phyloP scores from a whole-genome alignment of 2,888 invertebrate genomes.

The Alviniconcha strummeri region DNA sequence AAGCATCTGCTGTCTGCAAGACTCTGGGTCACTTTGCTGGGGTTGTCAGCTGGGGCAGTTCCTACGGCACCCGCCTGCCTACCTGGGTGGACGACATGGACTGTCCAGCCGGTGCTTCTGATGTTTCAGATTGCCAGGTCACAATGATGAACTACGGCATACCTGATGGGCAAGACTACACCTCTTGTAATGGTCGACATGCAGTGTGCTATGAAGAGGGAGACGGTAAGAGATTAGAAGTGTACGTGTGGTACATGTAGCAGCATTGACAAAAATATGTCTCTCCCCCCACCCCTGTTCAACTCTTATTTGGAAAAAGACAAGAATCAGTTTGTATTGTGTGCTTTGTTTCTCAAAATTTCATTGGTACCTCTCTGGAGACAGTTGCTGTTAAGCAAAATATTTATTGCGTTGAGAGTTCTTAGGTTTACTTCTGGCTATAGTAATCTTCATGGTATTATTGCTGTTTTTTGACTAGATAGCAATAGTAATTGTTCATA shows the following conservation, averaged over 20 bases:
- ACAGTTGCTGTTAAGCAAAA: no score
- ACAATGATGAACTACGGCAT: background rate
- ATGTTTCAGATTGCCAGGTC: background rate
- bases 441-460: no score
- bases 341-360: no score
- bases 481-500: no score
- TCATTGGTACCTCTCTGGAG: no score
- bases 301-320: no score
- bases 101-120: background rate
- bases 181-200: background rate
- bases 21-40: background rate
- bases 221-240: background rate
- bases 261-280: background rate
- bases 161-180: background rate
- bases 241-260: background rate
- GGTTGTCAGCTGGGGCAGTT: background rate
- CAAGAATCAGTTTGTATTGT: no score
- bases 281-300: no score
- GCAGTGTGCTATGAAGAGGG: background rate
- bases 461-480: no score
- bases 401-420: no score
- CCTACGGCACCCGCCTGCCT: background rate
- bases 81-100: slow-evolving; percentile 1
- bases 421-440: no score
- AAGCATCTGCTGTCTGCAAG: slow-evolving; percentile 13